phyloP scores from a whole-genome alignment of 2,888 invertebrate genomes.

The Caenorhabditis sulstoni region DNA sequence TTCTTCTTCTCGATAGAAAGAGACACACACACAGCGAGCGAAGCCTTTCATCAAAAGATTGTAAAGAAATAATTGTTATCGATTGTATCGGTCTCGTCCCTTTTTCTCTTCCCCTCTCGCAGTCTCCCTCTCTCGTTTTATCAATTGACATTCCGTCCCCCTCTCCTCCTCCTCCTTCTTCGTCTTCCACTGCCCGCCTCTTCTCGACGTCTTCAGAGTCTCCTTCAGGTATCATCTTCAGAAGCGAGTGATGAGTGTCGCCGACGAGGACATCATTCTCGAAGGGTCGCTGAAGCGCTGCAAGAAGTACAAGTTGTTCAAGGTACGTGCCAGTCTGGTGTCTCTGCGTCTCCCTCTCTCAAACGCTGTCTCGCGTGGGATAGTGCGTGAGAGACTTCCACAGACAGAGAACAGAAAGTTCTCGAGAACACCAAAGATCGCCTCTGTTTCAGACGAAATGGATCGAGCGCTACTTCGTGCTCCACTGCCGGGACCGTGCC shows the following conservation, averaged over 20 bases:
- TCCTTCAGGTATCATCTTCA: conserved; percentile 4
- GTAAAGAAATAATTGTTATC: neutral
- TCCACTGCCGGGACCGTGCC: conserved; percentile 34
- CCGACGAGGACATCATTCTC: conserved; percentile 33
- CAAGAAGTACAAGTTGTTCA: conserved; percentile 47
- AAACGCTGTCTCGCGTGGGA: too few relatives aligned
- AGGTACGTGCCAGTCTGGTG: conserved; percentile 10
- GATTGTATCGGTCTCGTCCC: neutral
- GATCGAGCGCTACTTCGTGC: conserved; percentile 47
- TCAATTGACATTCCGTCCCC: neutral
- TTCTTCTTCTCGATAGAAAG: neutral
- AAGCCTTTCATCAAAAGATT: too few relatives aligned
- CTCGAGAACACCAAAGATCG: too few relatives aligned
- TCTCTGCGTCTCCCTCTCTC: neutral
- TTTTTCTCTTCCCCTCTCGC: conserved; percentile 1
- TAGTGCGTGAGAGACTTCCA: too few relatives aligned
- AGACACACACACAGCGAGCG: too few relatives aligned
- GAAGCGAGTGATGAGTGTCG: conserved; percentile 17
- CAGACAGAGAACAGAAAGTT: too few relatives aligned
- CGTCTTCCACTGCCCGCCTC: neutral
- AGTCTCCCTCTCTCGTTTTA: neutral
- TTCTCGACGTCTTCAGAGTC: neutral
- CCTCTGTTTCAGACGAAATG: conserved; percentile 44
- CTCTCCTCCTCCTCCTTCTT: neutral
- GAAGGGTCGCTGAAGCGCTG: conserved; percentile 43